Percentiles rank a stretch among this genome's conserved stretches.
Conservation (phyloP, 2,797 vertebrate species). For the Novumbra hubbsi region DNA sequence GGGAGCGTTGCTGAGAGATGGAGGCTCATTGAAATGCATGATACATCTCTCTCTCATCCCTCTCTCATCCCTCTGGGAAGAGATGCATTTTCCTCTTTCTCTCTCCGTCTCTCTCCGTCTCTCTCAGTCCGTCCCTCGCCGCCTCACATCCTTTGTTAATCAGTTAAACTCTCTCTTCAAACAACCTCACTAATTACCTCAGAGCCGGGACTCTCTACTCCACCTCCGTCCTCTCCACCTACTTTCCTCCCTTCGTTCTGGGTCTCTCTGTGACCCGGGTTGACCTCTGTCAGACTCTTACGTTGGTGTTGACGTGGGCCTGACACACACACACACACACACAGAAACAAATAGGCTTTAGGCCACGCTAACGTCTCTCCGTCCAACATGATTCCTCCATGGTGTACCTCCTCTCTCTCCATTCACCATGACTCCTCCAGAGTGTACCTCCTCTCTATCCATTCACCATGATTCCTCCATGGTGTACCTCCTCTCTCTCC, state of each 20-base stretch:
- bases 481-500: no score
- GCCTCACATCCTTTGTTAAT: constrained; percentile 79
- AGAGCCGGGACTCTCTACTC: constrained; percentile 59
- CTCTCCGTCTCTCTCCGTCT: constrained; percentile 29
- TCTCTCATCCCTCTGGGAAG: constrained; percentile 1
- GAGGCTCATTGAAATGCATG: constrained; percentile 79
- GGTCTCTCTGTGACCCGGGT: constrained; percentile 57
- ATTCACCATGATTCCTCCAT: no score
- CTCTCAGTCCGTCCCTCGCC: constrained; percentile 51
- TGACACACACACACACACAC: constrained; percentile 1
- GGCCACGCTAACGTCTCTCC: no score
- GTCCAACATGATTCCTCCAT: no score
- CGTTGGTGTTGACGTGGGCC: constrained; percentile 14
- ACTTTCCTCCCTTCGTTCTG: constrained; percentile 4
- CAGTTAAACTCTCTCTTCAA: constrained; percentile 86
- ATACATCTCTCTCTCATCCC: constrained; percentile 56
- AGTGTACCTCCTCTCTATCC: no score
- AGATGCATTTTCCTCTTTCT: constrained; percentile 8
- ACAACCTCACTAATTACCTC: constrained; percentile 83
- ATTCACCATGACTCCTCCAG: no score
- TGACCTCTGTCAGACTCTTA: constrained; percentile 76
- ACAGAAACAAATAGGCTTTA: background rate
- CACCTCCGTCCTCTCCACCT: constrained; percentile 32
- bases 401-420: no score
- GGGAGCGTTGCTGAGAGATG: constrained; percentile 67